These are phyloP conservation scores for Reinhardtius hippoglossoides DNA, from an alignment of 2,113 vertebrate genomes.

Conservation along the genomic window DNA sequence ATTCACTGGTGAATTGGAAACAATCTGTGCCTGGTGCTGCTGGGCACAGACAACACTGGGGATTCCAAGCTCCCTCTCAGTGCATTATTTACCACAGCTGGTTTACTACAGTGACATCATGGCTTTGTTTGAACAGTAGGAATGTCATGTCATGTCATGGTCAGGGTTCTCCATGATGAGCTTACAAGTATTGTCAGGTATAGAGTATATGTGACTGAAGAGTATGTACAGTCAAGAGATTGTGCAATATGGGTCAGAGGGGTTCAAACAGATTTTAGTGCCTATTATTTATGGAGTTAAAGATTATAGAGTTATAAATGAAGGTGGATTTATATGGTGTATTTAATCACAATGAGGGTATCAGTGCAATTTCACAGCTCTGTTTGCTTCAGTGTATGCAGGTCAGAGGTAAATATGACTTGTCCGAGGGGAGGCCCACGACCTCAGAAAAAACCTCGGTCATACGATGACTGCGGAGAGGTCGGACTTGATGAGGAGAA, in stretches of 20 bases:
- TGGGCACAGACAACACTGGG: no score
- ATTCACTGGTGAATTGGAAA: no score
- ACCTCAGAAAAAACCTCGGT: no score
- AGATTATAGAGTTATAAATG: not conserved
- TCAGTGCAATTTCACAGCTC: not conserved
- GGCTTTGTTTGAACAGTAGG: not conserved
- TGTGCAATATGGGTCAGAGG: slow-evolving; percentile 32
- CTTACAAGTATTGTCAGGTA: not conserved
- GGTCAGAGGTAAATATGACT: slow-evolving; percentile 25
- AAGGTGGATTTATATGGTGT: not conserved
- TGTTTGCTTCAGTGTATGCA: slow-evolving; percentile 27
- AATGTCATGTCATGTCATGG: no score
- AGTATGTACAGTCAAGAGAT: slow-evolving; percentile 1
- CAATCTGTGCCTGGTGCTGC: no score
- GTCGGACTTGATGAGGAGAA: no score
- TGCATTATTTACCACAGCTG: no score
- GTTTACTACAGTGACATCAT: not conserved
- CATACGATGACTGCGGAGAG: no score
- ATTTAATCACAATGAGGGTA: not conserved
- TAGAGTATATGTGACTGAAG: not conserved
- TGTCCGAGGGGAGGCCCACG: not conserved
- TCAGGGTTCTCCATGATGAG: not conserved
- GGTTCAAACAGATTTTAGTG: slow-evolving; percentile 37
- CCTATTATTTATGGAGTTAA: slow-evolving; percentile 20
- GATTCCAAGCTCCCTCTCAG: no score